phyloP scores from a whole-genome alignment of 2,113 vertebrate species.

The Cephalophus harveyi region DNA sequence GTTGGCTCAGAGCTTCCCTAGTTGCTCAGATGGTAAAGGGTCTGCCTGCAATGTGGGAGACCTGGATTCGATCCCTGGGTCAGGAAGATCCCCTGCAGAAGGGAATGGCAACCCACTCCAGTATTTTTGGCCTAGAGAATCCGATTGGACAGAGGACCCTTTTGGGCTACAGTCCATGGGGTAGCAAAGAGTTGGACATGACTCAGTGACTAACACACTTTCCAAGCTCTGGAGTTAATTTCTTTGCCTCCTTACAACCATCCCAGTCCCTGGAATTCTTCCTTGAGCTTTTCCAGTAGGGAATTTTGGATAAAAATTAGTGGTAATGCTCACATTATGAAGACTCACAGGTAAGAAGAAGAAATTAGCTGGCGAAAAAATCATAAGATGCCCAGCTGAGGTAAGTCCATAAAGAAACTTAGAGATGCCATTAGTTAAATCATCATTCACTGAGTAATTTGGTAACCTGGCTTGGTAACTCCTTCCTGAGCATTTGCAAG shows the following conservation, averaged over 20 bases:
- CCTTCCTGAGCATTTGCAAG: not conserved
- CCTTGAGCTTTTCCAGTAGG: not conserved
- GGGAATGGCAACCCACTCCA: not conserved
- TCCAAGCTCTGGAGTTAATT: not conserved
- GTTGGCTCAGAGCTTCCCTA: not conserved
- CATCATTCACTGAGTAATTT: not conserved
- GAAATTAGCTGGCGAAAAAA: not conserved
- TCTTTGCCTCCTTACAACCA: not conserved
- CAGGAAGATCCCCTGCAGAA: not conserved
- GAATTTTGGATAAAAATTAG: not conserved
- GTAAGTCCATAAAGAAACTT: not conserved
- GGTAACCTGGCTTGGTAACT: not conserved
- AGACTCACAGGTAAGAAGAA: not conserved
- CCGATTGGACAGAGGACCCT: accelerated
- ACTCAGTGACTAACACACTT: not conserved
- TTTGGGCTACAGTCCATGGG: not conserved
- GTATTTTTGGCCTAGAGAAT: not conserved
- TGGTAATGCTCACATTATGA: not conserved
- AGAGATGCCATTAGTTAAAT: not conserved
- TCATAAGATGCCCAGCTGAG: not conserved
- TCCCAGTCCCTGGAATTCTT: not conserved
- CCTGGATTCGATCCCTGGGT: not conserved
- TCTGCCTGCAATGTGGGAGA: not conserved
- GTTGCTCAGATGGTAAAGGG: not conserved
- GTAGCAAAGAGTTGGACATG: not conserved